phyloP scores from a whole-genome alignment of 2,113 vertebrate species.

The Verasper variegatus region DNA sequence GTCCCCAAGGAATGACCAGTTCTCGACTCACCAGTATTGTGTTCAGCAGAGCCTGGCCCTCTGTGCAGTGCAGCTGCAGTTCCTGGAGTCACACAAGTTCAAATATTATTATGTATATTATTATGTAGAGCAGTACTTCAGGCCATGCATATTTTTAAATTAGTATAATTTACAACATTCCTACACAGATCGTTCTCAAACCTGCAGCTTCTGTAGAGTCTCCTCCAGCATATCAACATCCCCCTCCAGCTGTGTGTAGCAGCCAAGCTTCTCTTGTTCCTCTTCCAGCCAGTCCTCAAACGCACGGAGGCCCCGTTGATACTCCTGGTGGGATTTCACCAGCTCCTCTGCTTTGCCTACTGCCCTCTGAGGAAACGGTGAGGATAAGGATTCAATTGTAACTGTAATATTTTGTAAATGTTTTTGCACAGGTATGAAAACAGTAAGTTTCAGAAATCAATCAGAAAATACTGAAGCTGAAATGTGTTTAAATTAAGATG shows the following conservation, averaged over 20 bases:
- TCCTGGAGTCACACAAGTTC: conserved; percentile 63
- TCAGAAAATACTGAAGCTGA: not conserved
- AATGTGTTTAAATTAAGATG: not conserved
- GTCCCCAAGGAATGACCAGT: conserved; percentile 87
- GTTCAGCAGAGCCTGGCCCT: conserved; percentile 91
- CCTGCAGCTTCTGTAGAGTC: conserved; percentile 89
- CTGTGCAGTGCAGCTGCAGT: conserved; percentile 88
- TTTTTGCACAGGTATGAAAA: not conserved
- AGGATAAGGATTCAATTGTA: not conserved
- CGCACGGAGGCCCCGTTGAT: conserved; percentile 88
- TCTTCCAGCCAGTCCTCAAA: conserved; percentile 94
- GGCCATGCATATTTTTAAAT: not conserved
- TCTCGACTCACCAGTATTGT: conserved; percentile 87
- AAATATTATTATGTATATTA: not conserved
- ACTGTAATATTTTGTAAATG: not conserved
- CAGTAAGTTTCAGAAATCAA: not conserved
- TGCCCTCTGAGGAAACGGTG: conserved; percentile 79
- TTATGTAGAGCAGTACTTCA: not conserved
- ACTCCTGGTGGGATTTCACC: conserved; percentile 90
- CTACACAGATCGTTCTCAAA: conserved; percentile 51
- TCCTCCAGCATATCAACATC: conserved; percentile 87
- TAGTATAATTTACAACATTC: not conserved
- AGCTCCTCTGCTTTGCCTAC: conserved; percentile 88
- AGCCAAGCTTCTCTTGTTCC: conserved; percentile 89
- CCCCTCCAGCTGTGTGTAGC: conserved; percentile 87